Evolutionary conservation across 1,140 invertebrate species (phyloP).

Genomic region (Brachionus asplanchnoidis): DNA sequence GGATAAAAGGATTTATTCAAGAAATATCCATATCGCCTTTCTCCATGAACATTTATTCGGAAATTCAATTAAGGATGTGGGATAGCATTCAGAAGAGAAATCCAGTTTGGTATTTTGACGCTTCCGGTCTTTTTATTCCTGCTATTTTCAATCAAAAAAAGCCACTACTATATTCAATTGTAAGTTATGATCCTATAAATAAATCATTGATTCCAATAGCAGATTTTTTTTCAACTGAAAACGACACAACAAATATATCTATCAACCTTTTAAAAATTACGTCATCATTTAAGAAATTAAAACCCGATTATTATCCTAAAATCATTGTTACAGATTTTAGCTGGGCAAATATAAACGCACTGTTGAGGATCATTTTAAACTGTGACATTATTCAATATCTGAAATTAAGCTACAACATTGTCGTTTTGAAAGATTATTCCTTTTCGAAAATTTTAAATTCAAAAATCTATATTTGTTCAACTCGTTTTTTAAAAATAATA

Average conservation of each 20-base stretch:
- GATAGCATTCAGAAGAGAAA: slow-evolving; percentile 2
- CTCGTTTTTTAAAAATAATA: background rate
- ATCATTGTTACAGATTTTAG: slow-evolving; percentile 8
- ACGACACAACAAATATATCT: background rate
- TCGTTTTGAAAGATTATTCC: background rate
- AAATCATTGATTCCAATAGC: slow-evolving; percentile 6
- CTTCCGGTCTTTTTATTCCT: background rate
- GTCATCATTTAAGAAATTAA: background rate
- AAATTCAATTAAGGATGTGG: too few relatives aligned
- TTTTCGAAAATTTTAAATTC: background rate
- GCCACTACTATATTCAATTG: slow-evolving; percentile 3
- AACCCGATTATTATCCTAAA: background rate
- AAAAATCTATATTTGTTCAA: background rate
- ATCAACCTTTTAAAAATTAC: background rate
- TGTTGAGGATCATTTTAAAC: background rate
- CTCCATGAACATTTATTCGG: background rate
- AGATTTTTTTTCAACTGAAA: background rate
- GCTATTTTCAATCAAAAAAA: background rate
- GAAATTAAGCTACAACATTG: background rate
- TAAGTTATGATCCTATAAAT: background rate
- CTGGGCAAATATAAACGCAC: slow-evolving; percentile 4
- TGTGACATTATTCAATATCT: background rate
- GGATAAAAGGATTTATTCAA: background rate
- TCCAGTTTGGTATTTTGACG: slow-evolving; percentile 19
- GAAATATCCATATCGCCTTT: background rate